Conservation (phyloP, 2,797 vertebrate species). For the Acipenser transmontanus region DNA sequence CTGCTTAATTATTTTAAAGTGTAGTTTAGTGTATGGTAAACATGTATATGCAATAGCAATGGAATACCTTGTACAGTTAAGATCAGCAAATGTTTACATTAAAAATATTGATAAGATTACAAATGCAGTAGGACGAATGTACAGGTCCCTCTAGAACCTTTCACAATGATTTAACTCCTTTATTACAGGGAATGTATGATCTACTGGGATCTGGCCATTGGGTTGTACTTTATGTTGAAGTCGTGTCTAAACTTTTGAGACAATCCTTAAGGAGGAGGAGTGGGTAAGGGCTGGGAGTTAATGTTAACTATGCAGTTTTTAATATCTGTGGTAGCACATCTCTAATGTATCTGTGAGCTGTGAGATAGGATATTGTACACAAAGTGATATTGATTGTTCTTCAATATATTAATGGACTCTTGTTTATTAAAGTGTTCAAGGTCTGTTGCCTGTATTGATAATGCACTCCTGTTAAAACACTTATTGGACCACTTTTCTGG, state of each 20-base stretch:
- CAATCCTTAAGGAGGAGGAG: conserved; percentile 23
- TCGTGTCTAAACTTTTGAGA: conserved; percentile 16
- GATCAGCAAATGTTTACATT: too few relatives aligned
- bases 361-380: conserved; percentile 40
- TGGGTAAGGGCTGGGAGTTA: conserved; percentile 31
- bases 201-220: not conserved
- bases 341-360: conserved; percentile 48
- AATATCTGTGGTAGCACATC: conserved; percentile 56
- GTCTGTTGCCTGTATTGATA: conserved; percentile 52
- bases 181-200: too few relatives aligned
- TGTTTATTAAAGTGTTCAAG: conserved; percentile 60
- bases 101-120: too few relatives aligned
- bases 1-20: too few relatives aligned
- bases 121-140: too few relatives aligned
- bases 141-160: too few relatives aligned
- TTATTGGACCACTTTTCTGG: conserved; percentile 38
- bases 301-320: conserved; percentile 56
- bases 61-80: too few relatives aligned
- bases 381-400: conserved; percentile 57
- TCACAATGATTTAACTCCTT: too few relatives aligned
- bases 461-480: conserved; percentile 45
- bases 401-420: conserved; percentile 57
- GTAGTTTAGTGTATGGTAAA: too few relatives aligned
- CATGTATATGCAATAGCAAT: too few relatives aligned
- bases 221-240: not conserved